Conservation (phyloP, 1,140 invertebrate species). For the Liolophura sinensis region DNA sequence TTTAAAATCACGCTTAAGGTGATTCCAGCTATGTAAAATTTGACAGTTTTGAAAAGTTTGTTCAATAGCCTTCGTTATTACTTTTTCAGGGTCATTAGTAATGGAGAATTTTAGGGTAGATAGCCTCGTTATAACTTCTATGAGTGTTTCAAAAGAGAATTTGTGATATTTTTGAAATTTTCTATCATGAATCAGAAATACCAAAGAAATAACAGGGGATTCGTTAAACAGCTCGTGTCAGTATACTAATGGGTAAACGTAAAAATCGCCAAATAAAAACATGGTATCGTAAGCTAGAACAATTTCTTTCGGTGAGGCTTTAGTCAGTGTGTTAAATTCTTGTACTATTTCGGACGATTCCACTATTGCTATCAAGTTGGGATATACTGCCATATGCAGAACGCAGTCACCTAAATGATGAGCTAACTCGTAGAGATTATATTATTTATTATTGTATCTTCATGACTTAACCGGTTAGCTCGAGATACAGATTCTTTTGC, state of each 20-base stretch:
- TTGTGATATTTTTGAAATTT: conserved; percentile 13
- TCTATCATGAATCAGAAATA: conserved; percentile 14
- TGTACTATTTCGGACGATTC: conserved; percentile 7
- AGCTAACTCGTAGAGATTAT: conserved; percentile 2
- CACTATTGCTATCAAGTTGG: conserved; percentile 5
- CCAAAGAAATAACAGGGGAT: conserved; percentile 6
- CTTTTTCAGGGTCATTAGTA: conserved; percentile 7
- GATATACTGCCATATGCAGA: conserved; percentile 4
- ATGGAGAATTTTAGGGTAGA: conserved; percentile 4
- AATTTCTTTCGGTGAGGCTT: neutral
- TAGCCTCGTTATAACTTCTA: conserved; percentile 4
- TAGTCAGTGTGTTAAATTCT: neutral
- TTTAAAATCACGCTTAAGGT: conserved; percentile 12
- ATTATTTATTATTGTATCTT: too few species aligned
- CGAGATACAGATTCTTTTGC: too few species aligned
- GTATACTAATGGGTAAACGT: conserved; percentile 10
- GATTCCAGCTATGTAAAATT: conserved; percentile 13
- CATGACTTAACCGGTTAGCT: neutral
- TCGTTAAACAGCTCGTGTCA: conserved; percentile 8
- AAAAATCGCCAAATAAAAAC: conserved; percentile 15
- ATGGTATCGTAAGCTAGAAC: conserved; percentile 13
- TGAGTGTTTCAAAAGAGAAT: conserved; percentile 7
- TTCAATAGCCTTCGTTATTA: conserved; percentile 2
- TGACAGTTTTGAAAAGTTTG: conserved; percentile 4
- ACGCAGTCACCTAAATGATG: conserved; percentile 5